A percentile compares a stretch with the other conserved stretches of the same genome.
These are phyloP conservation scores for Drosophila santomea DNA, from an alignment of 1,140 invertebrate genomes.

Conservation along the genomic window DNA sequence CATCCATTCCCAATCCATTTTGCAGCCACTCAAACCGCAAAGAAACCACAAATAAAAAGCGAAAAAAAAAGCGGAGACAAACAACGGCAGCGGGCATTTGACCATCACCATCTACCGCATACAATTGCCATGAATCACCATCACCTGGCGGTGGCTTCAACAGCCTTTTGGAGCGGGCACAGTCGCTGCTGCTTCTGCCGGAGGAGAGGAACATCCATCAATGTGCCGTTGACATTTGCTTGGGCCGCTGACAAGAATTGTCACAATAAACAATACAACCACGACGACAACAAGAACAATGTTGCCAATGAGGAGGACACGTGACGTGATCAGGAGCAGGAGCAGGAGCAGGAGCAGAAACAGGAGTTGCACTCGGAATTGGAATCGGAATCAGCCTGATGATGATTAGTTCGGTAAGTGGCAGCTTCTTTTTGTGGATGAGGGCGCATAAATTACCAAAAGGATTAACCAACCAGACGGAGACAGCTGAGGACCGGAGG, in stretches of 20 bases:
- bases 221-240: slow-evolving; percentile 82
- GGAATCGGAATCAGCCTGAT: slow-evolving; percentile 57
- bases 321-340: slow-evolving; percentile 56
- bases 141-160: slow-evolving; percentile 65
- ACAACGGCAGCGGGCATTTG: slow-evolving; percentile 53
- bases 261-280: slow-evolving; percentile 82
- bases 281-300: slow-evolving; percentile 60
- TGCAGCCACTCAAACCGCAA: slow-evolving; percentile 36
- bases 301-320: slow-evolving; percentile 65
- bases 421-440: slow-evolving; percentile 50
- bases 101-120: slow-evolving; percentile 74
- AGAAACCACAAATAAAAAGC: slow-evolving; percentile 46
- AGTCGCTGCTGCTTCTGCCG: slow-evolving; percentile 25
- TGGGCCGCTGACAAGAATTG: slow-evolving; percentile 80
- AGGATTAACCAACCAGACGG: slow-evolving; percentile 73
- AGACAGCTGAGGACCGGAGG: slow-evolving; percentile 61
- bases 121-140: slow-evolving; percentile 81
- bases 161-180: slow-evolving; percentile 13
- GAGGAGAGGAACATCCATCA: slow-evolving; percentile 74
- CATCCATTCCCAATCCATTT: not conserved
- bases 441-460: slow-evolving; percentile 77
- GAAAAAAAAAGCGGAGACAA: slow-evolving; percentile 17
- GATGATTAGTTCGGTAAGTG: slow-evolving; percentile 82
- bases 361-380: not conserved
- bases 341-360: slow-evolving; percentile 5